Conservation (phyloP, 2,797 vertebrate genomes). For the Nyctibius grandis region DNA sequence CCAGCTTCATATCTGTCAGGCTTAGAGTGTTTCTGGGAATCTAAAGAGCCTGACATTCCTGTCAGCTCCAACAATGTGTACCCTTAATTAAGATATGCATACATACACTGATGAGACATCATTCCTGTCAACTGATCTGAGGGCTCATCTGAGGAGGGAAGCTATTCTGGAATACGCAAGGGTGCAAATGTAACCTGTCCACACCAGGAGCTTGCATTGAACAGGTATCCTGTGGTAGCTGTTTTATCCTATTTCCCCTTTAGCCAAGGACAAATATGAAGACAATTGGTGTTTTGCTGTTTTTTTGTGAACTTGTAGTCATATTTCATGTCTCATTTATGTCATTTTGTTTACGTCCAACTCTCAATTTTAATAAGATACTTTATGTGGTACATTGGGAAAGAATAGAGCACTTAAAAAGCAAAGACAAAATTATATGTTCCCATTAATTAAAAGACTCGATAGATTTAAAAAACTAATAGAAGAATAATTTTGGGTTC, state of each 20-base stretch:
- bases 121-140: constrained; percentile 15
- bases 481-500: too few species aligned
- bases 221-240: not conserved
- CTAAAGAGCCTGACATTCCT: constrained; percentile 44
- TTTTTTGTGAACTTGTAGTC: not conserved
- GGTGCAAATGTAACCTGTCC: not conserved
- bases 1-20: constrained; percentile 19
- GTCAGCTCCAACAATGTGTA: constrained; percentile 46
- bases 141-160: not conserved
- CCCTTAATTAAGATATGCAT: constrained; percentile 32
- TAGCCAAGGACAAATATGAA: not conserved
- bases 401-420: not conserved
- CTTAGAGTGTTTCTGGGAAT: constrained; percentile 40
- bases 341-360: not conserved
- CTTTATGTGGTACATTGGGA: not conserved
- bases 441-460: not conserved
- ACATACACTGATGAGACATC: not conserved
- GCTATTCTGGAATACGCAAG: not conserved
- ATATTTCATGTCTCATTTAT: constrained; percentile 6
- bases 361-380: not conserved
- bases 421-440: not conserved
- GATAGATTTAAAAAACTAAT: not conserved
- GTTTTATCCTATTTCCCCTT: not conserved
- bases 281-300: not conserved
- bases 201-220: not conserved